These are phyloP conservation scores for Drosophila hamatofila DNA, from an alignment of 2,888 invertebrate species.

Conservation along the genomic window DNA sequence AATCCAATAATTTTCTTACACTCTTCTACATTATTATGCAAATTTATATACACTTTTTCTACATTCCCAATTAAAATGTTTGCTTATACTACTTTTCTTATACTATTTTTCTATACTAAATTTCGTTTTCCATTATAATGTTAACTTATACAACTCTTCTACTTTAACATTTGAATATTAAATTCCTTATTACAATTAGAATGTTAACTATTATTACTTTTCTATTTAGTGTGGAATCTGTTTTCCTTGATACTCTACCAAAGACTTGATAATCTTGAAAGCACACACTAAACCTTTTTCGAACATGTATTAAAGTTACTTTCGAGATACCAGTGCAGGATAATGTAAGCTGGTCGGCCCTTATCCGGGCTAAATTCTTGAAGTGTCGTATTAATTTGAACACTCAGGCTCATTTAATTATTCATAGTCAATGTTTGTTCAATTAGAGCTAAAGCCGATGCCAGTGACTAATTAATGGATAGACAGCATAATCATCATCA, in stretches of 20 bases:
- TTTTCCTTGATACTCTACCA: no score
- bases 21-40: no score
- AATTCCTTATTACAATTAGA: no score
- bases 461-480: constrained; percentile 61
- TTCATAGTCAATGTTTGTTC: constrained; percentile 64
- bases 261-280: background rate
- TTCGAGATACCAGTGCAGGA: constrained; percentile 8
- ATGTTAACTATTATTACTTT: no score
- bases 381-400: constrained; percentile 60
- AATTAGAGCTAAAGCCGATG: constrained; percentile 57
- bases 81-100: background rate
- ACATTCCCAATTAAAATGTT: background rate
- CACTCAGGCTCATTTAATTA: constrained; percentile 43
- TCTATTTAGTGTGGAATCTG: no score
- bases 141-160: no score
- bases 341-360: constrained; percentile 12
- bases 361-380: constrained; percentile 7
- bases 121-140: no score
- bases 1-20: no score
- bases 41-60: no score
- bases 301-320: background rate
- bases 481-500: constrained; percentile 13
- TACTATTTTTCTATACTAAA: no score
- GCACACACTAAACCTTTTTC: background rate
- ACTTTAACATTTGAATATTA: no score